These are phyloP conservation scores for Plectrocnemia conspersa DNA, from an alignment of 1,140 invertebrate species.

Conservation along the genomic window DNA sequence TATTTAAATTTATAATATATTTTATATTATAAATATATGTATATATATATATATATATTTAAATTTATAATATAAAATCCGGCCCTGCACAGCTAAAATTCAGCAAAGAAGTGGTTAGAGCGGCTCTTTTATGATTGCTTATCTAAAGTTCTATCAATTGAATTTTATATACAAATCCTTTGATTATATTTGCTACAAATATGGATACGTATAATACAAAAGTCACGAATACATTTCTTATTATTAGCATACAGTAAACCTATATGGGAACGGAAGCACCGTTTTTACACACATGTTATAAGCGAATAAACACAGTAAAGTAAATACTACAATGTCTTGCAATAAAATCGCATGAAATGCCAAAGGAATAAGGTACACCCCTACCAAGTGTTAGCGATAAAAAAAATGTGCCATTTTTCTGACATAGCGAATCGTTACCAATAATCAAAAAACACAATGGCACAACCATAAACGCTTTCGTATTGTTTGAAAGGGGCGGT, in stretches of 20 bases:
- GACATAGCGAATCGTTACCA: no score
- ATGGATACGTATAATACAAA: background rate
- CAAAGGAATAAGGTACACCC: constrained; percentile 17
- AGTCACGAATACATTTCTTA: background rate
- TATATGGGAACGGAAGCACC: no score
- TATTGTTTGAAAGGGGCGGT: no score
- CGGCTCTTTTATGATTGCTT: no score
- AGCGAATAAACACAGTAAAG: background rate
- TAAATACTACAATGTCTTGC: background rate
- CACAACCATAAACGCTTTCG: no score
- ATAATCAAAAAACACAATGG: no score
- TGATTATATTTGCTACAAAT: constrained; percentile 10
- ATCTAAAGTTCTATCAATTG: constrained; percentile 14
- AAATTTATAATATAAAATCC: background rate
- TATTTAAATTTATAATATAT: no score
- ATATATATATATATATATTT: background rate
- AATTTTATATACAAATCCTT: constrained; percentile 11
- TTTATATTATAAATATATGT: no score
- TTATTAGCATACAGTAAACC: background rate
- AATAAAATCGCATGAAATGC: constrained; percentile 23
- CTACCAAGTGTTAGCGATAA: background rate
- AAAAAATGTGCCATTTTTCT: no score
- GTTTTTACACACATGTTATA: background rate
- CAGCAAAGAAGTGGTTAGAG: constrained; percentile 10
- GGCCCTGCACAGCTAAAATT: constrained; percentile 5